phyloP scores from a whole-genome alignment of 1,140 invertebrate genomes.

The Pantala flavescens region DNA sequence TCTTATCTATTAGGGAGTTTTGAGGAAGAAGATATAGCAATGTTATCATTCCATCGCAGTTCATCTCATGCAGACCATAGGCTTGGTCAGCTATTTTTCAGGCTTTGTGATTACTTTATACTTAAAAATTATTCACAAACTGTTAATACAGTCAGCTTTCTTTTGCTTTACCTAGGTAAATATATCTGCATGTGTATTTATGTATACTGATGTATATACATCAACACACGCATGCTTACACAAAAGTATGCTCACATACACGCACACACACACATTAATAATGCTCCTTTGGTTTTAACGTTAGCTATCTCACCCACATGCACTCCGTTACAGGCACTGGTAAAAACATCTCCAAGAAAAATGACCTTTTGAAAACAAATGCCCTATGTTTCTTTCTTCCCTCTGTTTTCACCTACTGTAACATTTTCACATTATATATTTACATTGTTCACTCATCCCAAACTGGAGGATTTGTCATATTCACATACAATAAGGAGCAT shows the following conservation, averaged over 20 bases:
- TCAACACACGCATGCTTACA: background rate
- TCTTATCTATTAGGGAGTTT: too few species aligned
- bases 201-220: background rate
- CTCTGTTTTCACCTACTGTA: too few species aligned
- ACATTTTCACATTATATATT: too few species aligned
- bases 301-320: background rate
- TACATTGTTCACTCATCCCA: too few species aligned
- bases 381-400: too few species aligned
- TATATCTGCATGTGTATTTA: background rate
- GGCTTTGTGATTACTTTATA: background rate
- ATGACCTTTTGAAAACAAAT: too few species aligned
- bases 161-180: background rate
- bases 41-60: too few species aligned
- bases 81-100: too few species aligned
- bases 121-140: slow-evolving; percentile 4
- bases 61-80: too few species aligned
- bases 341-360: background rate
- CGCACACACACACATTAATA: background rate
- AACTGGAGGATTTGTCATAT: too few species aligned
- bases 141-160: background rate
- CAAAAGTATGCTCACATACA: background rate
- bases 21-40: background rate
- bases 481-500: too few species aligned
- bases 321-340: background rate
- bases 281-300: background rate